Conservation (phyloP, 1,140 invertebrate species). For the Leptopilina boulardi region DNA sequence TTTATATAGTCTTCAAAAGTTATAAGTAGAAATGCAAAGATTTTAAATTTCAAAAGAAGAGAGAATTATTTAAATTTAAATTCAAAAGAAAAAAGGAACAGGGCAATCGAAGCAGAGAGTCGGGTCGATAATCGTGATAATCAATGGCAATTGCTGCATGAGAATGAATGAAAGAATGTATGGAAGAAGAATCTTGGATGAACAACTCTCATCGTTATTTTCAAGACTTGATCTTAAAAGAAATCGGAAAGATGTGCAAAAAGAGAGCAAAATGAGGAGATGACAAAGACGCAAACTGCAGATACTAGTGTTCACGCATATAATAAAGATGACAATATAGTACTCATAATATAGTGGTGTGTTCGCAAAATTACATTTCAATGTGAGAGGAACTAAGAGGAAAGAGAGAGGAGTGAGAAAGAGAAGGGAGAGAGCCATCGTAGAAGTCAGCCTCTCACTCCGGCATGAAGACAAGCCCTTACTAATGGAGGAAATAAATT, state of each 20-base stretch:
- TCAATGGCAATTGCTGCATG: too few relatives aligned
- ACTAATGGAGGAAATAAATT: slow-evolving; percentile 77
- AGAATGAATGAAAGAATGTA: too few relatives aligned
- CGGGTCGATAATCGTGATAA: too few relatives aligned
- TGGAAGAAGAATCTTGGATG: neutral
- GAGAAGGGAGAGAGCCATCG: slow-evolving; percentile 49
- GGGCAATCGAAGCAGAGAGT: too few relatives aligned
- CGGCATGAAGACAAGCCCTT: slow-evolving; percentile 73
- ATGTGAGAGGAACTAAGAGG: slow-evolving; percentile 42
- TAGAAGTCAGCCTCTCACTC: slow-evolving; percentile 73
- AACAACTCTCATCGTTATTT: neutral
- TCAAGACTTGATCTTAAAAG: neutral
- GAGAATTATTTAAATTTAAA: too few relatives aligned
- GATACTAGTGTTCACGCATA: slow-evolving; percentile 58
- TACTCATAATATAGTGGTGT: slow-evolving; percentile 73
- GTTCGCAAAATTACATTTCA: slow-evolving; percentile 67
- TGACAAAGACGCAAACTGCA: slow-evolving; percentile 39
- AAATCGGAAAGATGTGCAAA: slow-evolving; percentile 8
- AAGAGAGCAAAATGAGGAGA: slow-evolving; percentile 34
- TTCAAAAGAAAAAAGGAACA: too few relatives aligned
- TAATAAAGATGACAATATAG: slow-evolving; percentile 76
- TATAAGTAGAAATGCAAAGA: too few relatives aligned
- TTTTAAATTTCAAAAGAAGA: too few relatives aligned
- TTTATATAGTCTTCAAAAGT: too few relatives aligned
- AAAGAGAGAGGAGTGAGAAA: slow-evolving; percentile 46